phyloP scores from a whole-genome alignment of 2,797 vertebrate genomes.

The Numenius phaeopus region DNA sequence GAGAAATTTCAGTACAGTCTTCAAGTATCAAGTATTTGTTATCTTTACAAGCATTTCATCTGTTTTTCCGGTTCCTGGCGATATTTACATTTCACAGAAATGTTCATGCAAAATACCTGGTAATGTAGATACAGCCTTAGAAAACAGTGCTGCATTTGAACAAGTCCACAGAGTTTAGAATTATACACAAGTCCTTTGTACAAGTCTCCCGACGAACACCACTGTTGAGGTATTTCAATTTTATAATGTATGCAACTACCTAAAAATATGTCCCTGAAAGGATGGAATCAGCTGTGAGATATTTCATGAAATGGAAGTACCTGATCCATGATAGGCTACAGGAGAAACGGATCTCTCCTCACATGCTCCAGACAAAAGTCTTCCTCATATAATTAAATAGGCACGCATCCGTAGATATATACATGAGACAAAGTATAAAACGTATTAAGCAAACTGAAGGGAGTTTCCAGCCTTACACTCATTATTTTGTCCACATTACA shows the following conservation, averaged over 20 bases:
- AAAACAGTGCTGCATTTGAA: background rate
- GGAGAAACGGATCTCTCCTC: background rate
- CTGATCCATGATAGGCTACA: background rate
- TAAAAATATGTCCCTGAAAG: background rate
- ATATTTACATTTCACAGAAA: constrained; percentile 53
- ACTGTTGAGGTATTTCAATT: background rate
- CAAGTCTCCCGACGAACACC: background rate
- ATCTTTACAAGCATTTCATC: constrained; percentile 34
- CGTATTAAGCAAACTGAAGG: background rate
- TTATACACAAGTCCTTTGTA: background rate
- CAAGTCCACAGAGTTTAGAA: background rate
- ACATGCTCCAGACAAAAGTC: background rate
- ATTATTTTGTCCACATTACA: background rate
- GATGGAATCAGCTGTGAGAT: background rate
- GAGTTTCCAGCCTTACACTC: background rate
- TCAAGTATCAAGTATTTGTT: constrained; percentile 30
- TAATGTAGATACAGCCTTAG: background rate
- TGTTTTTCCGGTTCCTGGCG: constrained; percentile 36
- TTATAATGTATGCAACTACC: background rate
- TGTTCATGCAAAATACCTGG: constrained; percentile 19
- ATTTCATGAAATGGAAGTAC: background rate
- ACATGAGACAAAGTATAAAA: background rate
- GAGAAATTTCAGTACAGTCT: constrained; percentile 3
- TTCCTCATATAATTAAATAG: background rate
- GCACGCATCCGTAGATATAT: background rate